These are phyloP conservation scores for Sinocyclocheilus anophthalmus DNA, from an alignment of 2,113 vertebrate species.

Conservation along the genomic window DNA sequence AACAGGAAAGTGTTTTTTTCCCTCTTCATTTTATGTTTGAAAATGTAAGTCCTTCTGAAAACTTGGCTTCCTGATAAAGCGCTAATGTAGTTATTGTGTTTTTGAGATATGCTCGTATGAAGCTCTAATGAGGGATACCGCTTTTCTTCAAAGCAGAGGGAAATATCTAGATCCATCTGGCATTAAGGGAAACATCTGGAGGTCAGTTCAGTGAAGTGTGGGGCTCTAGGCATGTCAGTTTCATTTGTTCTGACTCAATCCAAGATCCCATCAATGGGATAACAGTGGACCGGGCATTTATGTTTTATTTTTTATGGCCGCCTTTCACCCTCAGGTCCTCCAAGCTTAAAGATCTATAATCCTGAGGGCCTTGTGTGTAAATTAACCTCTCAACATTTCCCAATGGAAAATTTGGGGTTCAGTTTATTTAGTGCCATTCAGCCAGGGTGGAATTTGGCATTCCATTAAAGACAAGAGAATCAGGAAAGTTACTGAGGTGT, in stretches of 20 bases:
- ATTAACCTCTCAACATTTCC: neutral
- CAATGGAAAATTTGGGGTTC: neutral
- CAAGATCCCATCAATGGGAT: neutral
- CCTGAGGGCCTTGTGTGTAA: neutral
- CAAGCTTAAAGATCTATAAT: neutral
- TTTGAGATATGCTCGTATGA: neutral
- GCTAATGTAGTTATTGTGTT: neutral
- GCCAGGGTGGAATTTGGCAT: neutral
- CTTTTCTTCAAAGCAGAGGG: conserved; percentile 9
- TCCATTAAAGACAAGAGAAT: neutral
- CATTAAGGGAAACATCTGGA: conserved; percentile 1
- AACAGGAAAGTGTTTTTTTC: neutral
- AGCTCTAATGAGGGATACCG: neutral
- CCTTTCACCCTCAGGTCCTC: neutral
- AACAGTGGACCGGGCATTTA: conserved; percentile 2
- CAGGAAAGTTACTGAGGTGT: neutral
- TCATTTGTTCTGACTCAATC: conserved; percentile 4
- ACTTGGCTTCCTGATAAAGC: neutral
- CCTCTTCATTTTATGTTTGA: neutral
- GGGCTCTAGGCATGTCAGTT: neutral
- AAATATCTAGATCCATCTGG: neutral
- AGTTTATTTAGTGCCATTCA: conserved; percentile 2
- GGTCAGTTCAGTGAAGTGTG: neutral
- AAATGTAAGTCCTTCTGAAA: neutral
- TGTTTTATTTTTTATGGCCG: too few relatives aligned